Conservation (phyloP, 2,797 vertebrate genomes). For the Bryconaethiops microstoma region DNA sequence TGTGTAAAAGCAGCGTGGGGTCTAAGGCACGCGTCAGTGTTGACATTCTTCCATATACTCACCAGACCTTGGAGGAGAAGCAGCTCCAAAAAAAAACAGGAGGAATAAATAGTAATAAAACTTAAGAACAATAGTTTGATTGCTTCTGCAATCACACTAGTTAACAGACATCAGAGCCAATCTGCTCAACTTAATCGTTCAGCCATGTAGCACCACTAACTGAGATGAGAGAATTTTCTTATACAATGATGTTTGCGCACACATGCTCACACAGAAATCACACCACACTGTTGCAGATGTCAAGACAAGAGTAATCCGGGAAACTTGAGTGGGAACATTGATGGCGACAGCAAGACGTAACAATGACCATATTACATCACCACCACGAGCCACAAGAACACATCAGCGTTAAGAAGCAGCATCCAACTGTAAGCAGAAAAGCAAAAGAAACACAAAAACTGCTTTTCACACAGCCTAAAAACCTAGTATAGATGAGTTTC, state of each 20-base stretch:
- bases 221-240: background rate
- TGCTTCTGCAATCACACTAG: too few relatives aligned
- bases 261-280: background rate
- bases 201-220: background rate
- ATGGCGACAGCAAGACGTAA: conserved; percentile 13
- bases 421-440: background rate
- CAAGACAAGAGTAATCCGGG: background rate
- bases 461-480: too few relatives aligned
- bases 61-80: too few relatives aligned
- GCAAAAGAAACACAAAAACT: background rate
- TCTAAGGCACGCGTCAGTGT: too few relatives aligned
- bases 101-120: too few relatives aligned
- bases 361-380: conserved; percentile 10
- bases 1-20: too few relatives aligned
- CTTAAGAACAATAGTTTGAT: too few relatives aligned
- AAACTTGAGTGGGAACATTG: background rate
- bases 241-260: background rate
- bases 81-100: too few relatives aligned
- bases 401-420: background rate
- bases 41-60: too few relatives aligned
- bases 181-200: background rate
- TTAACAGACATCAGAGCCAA: background rate
- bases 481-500: too few relatives aligned
- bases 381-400: background rate
- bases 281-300: background rate